These are phyloP conservation scores for Eulithis testata DNA, from an alignment of 2,888 invertebrate genomes.

Conservation along the genomic window DNA sequence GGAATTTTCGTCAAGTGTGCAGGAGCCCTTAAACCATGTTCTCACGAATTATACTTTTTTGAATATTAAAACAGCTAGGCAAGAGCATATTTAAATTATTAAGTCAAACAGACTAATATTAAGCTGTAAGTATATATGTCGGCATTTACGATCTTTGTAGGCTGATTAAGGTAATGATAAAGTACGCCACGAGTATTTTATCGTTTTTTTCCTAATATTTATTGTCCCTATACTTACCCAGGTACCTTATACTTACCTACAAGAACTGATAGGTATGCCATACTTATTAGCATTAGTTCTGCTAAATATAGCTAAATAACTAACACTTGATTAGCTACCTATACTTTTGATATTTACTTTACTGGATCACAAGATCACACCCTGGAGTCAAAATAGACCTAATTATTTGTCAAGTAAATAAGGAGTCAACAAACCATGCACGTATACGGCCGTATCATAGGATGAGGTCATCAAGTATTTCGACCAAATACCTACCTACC, in stretches of 20 bases:
- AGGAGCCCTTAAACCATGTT: no score
- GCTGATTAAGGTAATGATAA: conserved; percentile 5
- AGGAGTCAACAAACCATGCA: conserved; percentile 46
- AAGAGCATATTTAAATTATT: no score
- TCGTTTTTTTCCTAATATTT: neutral
- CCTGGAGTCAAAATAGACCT: neutral
- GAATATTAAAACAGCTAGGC: no score
- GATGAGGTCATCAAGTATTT: conserved; percentile 61
- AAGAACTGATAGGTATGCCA: neutral
- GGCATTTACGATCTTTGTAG: neutral
- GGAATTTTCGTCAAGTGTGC: no score
- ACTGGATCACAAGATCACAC: neutral
- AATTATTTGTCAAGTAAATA: conserved; percentile 3
- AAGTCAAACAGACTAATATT: no score
- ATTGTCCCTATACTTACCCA: neutral
- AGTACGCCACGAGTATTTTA: conserved; percentile 1
- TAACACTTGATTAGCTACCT: no score
- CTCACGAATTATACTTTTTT: no score
- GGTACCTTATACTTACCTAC: no score
- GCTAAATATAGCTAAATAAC: no score
- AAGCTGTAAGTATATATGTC: neutral
- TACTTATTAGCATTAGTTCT: neutral
- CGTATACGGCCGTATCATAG: conserved; percentile 53
- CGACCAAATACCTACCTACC: conserved; percentile 34
- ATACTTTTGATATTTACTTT: neutral